Conservation (phyloP, 2,888 invertebrate genomes). For the Pachliopta kotzebuea region DNA sequence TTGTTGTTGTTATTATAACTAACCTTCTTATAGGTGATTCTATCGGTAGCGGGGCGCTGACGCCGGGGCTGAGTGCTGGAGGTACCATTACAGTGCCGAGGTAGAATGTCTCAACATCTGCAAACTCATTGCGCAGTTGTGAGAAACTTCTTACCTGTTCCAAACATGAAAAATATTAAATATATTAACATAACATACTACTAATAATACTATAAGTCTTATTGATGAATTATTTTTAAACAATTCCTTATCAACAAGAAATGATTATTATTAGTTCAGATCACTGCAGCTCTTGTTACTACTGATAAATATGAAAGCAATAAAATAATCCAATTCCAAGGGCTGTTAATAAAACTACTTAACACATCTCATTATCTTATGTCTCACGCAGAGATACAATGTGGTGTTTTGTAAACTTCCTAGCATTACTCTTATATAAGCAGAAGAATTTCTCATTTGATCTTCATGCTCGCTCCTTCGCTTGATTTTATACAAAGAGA, state of each 20-base stretch:
- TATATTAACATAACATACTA: neutral
- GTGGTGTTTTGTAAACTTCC: no score
- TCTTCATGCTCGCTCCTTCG: no score
- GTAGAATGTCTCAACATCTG: slow-evolving; percentile 95
- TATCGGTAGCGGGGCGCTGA: slow-evolving; percentile 66
- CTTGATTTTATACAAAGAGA: no score
- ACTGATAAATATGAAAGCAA: no score
- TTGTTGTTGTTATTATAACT: neutral
- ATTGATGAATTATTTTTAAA: neutral
- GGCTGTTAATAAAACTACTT: no score
- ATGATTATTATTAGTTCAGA: no score
- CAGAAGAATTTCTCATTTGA: no score
- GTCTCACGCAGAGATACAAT: no score
- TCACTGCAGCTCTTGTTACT: no score
- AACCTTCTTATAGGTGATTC: slow-evolving; percentile 74
- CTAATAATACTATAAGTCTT: neutral
- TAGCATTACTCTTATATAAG: no score
- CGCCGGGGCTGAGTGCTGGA: slow-evolving; percentile 65
- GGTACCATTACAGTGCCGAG: slow-evolving; percentile 79
- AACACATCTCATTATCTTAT: no score
- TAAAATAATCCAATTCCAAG: no score
- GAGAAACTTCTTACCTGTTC: slow-evolving; percentile 94
- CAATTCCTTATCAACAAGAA: neutral
- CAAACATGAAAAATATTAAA: slow-evolving; percentile 12
- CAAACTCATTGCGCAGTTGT: slow-evolving; percentile 94